Conservation (phyloP, 2,888 invertebrate genomes). For the Drosophila anceps region DNA sequence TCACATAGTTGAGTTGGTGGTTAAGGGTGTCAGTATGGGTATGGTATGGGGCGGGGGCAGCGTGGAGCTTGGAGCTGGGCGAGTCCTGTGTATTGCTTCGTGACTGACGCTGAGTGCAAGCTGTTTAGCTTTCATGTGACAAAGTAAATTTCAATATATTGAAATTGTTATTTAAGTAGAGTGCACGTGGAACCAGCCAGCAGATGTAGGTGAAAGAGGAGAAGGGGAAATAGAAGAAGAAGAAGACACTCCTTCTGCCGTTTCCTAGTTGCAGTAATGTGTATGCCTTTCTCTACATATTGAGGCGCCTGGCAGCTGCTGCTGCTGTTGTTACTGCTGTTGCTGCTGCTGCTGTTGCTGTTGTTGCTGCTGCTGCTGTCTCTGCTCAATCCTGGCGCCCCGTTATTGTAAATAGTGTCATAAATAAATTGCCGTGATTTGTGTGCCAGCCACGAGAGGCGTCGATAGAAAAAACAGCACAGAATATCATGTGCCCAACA, state of each 20-base stretch:
- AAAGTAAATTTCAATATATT: constrained; percentile 82
- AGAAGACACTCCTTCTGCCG: neutral
- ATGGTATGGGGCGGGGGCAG: too few species aligned
- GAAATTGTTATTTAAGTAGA: constrained; percentile 80
- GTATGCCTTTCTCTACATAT: constrained; percentile 18
- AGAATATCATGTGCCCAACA: constrained; percentile 55
- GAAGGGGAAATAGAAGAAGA: neutral
- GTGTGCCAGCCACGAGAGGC: constrained; percentile 55
- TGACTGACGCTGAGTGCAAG: constrained; percentile 76
- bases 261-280: constrained; percentile 22
- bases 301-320: constrained; percentile 57
- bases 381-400: constrained; percentile 27
- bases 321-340: neutral
- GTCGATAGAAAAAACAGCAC: constrained; percentile 46
- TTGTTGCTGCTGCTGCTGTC: constrained; percentile 56
- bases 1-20: constrained; percentile 24
- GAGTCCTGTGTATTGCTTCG: constrained; percentile 36
- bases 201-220: constrained; percentile 16
- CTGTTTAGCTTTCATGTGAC: constrained; percentile 80
- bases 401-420: constrained; percentile 76
- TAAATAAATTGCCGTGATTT: constrained; percentile 79
- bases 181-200: constrained; percentile 58
- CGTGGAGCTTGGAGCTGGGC: neutral
- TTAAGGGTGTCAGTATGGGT: neutral
- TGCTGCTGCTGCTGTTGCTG: neutral